phyloP scores from a whole-genome alignment of 1,140 invertebrate species.

The Eciton burchellii region DNA sequence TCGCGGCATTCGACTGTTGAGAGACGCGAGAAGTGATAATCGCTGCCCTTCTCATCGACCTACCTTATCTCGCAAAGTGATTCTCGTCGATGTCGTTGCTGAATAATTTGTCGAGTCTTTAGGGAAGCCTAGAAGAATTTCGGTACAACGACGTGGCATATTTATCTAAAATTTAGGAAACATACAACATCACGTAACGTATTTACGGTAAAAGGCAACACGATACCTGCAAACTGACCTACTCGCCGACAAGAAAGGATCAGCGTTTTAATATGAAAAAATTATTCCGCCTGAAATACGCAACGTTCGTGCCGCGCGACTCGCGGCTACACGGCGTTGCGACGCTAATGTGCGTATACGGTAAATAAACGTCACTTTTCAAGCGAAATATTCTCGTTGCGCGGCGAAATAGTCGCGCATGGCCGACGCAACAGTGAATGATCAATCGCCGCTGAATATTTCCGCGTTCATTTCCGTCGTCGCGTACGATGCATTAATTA shows the following conservation, averaged over 20 bases:
- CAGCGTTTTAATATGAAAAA: conserved; percentile 50
- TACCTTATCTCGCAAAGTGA: too few species aligned
- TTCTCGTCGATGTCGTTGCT: too few species aligned
- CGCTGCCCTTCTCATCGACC: too few species aligned
- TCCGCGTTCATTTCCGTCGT: too few species aligned
- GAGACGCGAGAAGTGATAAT: too few species aligned
- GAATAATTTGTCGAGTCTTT: too few species aligned
- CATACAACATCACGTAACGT: neutral
- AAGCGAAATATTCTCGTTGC: conserved; percentile 28
- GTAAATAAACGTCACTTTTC: conserved; percentile 42
- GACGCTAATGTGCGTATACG: neutral
- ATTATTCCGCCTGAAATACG: conserved; percentile 1
- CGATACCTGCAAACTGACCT: conserved; percentile 11
- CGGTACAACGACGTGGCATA: neutral
- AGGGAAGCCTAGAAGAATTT: too few species aligned
- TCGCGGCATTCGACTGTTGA: too few species aligned
- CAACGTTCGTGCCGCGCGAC: conserved; percentile 3
- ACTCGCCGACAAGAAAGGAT: neutral
- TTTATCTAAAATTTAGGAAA: conserved; percentile 6
- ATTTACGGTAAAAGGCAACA: neutral
- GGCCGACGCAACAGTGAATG: neutral
- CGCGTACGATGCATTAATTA: too few species aligned
- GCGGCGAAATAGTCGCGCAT: conserved; percentile 1
- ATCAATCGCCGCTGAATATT: too few species aligned
- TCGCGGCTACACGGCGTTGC: neutral